These are phyloP conservation scores for Bufotes viridis DNA, from an alignment of 2,797 vertebrate genomes.

Conservation along the genomic window DNA sequence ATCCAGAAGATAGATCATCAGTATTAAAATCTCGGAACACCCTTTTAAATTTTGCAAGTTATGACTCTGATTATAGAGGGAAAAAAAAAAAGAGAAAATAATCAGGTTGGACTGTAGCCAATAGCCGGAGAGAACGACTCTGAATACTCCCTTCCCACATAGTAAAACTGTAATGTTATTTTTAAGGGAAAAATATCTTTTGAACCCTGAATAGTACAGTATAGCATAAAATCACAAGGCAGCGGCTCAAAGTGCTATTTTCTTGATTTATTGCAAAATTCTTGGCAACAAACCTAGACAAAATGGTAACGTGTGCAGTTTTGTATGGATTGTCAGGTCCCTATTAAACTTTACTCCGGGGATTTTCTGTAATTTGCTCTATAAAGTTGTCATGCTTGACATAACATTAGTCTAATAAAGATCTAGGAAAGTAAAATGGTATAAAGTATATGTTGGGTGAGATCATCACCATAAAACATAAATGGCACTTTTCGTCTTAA, in stretches of 20 bases:
- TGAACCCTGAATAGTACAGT: constrained; percentile 1
- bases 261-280: constrained; percentile 18
- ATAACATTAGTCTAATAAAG: constrained; percentile 18
- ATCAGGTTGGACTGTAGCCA: not conserved
- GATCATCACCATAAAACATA: not conserved
- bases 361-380: not conserved
- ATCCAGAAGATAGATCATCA: too few relatives aligned
- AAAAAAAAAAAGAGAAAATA: not conserved
- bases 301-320: constrained; percentile 22
- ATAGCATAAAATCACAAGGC: constrained; percentile 17
- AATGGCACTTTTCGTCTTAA: not conserved
- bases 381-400: constrained; percentile 7
- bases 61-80: not conserved
- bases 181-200: not conserved
- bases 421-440: constrained; percentile 6
- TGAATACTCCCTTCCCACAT: not conserved
- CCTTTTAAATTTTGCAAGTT: not conserved
- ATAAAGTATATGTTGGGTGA: constrained; percentile 8
- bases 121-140: not conserved
- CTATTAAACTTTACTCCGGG: constrained; percentile 11
- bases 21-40: too few relatives aligned
- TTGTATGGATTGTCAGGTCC: not conserved
- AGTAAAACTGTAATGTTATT: constrained; percentile 20
- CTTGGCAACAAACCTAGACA: constrained; percentile 29
- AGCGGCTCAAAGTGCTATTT: constrained; percentile 10